These are phyloP conservation scores for Hystrix cristata DNA, from an alignment of 2,113 vertebrate species.

Conservation along the genomic window DNA sequence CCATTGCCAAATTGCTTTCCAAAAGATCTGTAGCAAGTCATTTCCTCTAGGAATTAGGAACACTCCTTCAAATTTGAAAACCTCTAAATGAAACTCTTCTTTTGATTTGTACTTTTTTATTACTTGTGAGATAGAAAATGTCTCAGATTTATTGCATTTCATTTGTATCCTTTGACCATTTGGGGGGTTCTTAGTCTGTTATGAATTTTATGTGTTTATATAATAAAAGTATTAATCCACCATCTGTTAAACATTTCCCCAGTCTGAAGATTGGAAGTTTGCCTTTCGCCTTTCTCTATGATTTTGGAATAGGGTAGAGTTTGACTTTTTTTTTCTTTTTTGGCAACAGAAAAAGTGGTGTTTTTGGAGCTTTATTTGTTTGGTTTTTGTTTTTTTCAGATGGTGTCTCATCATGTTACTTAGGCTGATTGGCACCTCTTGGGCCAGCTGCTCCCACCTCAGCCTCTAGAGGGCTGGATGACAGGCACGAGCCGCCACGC, in stretches of 20 bases:
- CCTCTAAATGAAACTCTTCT: not conserved
- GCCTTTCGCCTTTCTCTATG: not conserved
- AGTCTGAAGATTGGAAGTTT: not conserved
- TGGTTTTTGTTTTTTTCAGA: not conserved
- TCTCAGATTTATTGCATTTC: not conserved
- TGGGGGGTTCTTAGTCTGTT: slow-evolving; percentile 28
- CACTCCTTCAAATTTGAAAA: slow-evolving; percentile 11
- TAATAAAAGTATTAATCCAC: slow-evolving; percentile 21
- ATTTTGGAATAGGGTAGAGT: not conserved
- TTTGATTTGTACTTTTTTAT: slow-evolving; percentile 30
- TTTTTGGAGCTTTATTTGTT: not conserved
- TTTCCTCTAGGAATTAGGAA: not conserved
- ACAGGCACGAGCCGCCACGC: too few species aligned
- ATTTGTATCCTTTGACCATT: slow-evolving; percentile 26
- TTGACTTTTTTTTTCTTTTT: not conserved
- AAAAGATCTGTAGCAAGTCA: slow-evolving; percentile 34
- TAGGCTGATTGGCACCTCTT: not conserved
- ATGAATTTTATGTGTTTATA: not conserved
- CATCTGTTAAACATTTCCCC: slow-evolving; percentile 28
- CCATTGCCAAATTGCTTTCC: slow-evolving; percentile 31
- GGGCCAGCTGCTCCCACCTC: too few species aligned
- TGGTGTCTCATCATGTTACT: not conserved
- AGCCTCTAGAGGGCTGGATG: too few species aligned
- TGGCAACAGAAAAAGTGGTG: not conserved
- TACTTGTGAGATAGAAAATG: slow-evolving; percentile 31